Base-by-base conservation (phyloP, 2,888 invertebrate genomes). In the Formica aserva region DNA sequence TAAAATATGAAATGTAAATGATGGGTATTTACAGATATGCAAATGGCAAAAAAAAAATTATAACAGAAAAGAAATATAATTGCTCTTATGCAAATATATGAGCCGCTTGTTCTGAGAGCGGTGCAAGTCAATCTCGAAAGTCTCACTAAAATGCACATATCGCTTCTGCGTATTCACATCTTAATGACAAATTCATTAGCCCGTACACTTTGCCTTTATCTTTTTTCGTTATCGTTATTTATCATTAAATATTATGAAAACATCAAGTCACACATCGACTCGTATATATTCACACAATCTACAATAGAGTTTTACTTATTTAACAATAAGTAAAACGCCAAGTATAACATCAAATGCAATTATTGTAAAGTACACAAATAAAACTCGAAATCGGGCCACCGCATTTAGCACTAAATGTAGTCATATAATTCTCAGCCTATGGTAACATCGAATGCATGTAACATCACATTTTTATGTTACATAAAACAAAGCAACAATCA, bases 11-110 rank as follows among this genome's bases (percentile, higher is more conserved):
- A 93, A 93, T 92, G 94, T 93, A 94, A 94, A 94, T 94, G 92
- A 94, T 94, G 92, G 91, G 92, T 94, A 94, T 94, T 94, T 94
- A 94, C 94, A 94, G 92, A 93, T 93, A 93, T 94, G 92, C 93
- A 94, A 94, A 94, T 94, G 94, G 93, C 92, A 94, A 93, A 94
- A 91, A 93, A 93, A n/a, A 15, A 41, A 91, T 90, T 92, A 91
- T 92, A 94, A 94, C 93, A 92, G 93, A 92, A 90, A 90, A 87
- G 92, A 92, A 91, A 91, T 52, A 52, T 91, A 92, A 91, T 88
- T 92, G 89, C 84, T 88, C 89, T 88, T 89, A 71, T 76, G 86
- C 86, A 87, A 84, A 87, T 90, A 88, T 88, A 86, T 82, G 83
- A 88, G 77, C 85, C 90, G 90, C 84, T 88, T 85, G 87, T 85